These are phyloP conservation scores for Aphidius colemani DNA, from an alignment of 2,888 invertebrate genomes.

Conservation along the genomic window DNA sequence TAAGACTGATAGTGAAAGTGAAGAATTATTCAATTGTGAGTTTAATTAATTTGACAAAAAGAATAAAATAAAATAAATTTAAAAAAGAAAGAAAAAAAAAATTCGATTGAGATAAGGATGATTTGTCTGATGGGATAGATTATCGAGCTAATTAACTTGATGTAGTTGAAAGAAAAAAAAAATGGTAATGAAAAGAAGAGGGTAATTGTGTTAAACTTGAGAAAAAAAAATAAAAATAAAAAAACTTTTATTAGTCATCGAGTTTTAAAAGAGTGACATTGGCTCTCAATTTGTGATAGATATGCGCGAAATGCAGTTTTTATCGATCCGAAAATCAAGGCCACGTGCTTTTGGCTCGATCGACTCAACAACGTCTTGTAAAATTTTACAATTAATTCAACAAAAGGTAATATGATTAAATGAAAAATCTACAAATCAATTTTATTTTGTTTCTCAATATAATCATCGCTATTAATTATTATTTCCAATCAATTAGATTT, in stretches of 20 bases:
- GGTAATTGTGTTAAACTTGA: not conserved
- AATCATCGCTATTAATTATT: not conserved
- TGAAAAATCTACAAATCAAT: not conserved
- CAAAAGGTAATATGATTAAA: constrained; percentile 11
- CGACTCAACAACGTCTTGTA: constrained; percentile 8
- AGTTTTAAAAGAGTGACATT: not conserved
- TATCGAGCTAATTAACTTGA: too few species aligned
- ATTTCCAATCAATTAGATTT: too few species aligned
- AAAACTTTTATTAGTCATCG: not conserved
- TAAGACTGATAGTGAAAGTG: not conserved
- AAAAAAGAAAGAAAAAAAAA: too few species aligned
- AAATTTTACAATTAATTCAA: constrained; percentile 8
- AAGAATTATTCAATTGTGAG: not conserved
- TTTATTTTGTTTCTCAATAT: not conserved
- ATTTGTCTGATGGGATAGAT: too few species aligned
- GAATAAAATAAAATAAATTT: too few species aligned
- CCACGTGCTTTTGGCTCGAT: constrained; percentile 29
- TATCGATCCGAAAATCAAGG: constrained; percentile 24
- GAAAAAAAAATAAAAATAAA: not conserved
- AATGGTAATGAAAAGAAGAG: too few species aligned
- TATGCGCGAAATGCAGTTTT: constrained; percentile 27
- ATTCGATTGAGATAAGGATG: too few species aligned
- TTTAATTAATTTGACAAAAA: too few species aligned
- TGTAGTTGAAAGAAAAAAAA: too few species aligned
- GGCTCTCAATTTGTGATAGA: constrained; percentile 1